Evolutionary conservation across 2,797 vertebrate genomes (phyloP).

Genomic region (Zenarchopterus dispar): DNA sequence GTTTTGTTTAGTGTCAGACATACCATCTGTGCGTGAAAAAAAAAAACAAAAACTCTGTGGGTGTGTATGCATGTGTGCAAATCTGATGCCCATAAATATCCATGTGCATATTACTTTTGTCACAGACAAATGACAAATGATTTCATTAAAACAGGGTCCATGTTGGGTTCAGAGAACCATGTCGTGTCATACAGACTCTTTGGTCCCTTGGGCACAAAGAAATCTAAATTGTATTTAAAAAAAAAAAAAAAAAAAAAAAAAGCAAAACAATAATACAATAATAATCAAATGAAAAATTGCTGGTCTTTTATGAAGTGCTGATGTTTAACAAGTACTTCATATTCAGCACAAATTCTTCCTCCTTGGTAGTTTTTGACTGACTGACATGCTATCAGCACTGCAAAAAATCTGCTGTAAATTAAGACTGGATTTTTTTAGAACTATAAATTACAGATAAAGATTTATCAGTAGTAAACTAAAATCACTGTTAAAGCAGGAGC

Average conservation of each 20-base stretch:
- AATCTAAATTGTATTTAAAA: neutral
- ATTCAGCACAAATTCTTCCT: neutral
- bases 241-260: no score
- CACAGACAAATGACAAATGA: conserved; percentile 59
- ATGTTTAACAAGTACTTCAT: neutral
- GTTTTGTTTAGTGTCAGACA: conserved; percentile 46
- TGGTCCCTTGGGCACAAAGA: neutral
- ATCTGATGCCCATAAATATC: conserved; percentile 26
- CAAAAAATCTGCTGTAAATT: neutral
- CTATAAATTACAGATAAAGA: neutral
- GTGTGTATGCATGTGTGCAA: conserved; percentile 32
- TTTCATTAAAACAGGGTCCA: conserved; percentile 55
- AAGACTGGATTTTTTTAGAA: neutral
- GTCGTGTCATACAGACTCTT: conserved; percentile 26
- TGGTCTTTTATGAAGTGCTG: neutral
- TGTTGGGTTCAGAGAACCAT: conserved; percentile 32
- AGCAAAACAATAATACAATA: no score
- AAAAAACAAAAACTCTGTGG: conserved; percentile 7
- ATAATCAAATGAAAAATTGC: neutral
- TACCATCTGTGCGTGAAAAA: conserved; percentile 51
- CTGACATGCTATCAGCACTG: neutral
- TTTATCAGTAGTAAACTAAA: neutral
- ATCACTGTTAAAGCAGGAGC: neutral
- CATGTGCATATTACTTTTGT: conserved; percentile 36
- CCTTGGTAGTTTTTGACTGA: neutral